Evolutionary conservation across 1,140 invertebrate species (phyloP), one percentile per base, ranked within the genome.

Genomic region (Bathynomus jamesi): DNA sequence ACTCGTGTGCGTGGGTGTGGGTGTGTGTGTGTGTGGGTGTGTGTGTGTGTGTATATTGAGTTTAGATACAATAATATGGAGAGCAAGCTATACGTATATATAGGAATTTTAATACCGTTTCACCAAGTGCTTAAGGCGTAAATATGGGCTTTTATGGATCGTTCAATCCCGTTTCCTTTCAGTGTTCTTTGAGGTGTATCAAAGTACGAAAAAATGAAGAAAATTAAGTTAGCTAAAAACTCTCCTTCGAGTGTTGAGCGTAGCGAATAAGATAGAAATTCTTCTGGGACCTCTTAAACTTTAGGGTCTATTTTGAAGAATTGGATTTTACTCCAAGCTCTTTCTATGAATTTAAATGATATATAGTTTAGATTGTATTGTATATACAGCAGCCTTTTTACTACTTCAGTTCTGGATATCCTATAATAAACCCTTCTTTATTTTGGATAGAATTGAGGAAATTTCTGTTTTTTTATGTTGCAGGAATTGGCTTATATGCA

Each of bases 171-270:
- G 13, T 17, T 53, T 53, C 40, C 40, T 53, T 53, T 53, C 40
- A 53, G 40, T 53, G 40, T 53, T 53, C 40, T 53, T 53, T 53
- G 40, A 53, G 40, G 40, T 53, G 40, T 53, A 53, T 53, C 40
- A 53, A 5, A 53, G 40, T 53, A 53, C 40, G 40, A 53, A 53
- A 53, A 53, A 53, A 21, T 53, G 13, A 2, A 53, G 5, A 5
- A 53, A 53, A 53, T 17, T 17, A 53, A 53, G 40, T 53, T 53
- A 53, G 2, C 21, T 53, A 5, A 11, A 5, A 53, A 53, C 21
- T 53, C 21, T 53, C 21, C 21, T 53, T 53, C 21, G 2, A 3
- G 21, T 53, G 40, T 53, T 11, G 21, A 53, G 21, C 40, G 40
- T 53, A 17, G 40, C 40, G 40, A 53, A 53, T 53, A 53, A 53